Evolutionary conservation across 2,888 invertebrate genomes (phyloP).

Genomic region (Caenorhabditis macrosperma): DNA sequence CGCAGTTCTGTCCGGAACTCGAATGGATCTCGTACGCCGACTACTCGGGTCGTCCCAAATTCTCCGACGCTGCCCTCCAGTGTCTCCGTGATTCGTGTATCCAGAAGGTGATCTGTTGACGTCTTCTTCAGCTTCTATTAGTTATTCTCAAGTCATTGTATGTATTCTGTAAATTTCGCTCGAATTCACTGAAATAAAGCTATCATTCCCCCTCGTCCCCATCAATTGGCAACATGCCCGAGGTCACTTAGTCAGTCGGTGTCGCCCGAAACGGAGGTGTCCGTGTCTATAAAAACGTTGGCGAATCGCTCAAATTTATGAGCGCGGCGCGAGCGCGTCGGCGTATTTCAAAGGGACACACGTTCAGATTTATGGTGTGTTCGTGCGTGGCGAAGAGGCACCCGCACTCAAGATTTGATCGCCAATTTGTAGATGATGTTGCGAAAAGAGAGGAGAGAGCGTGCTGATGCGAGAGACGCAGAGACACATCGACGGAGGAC

Average conservation of each 20-base stretch:
- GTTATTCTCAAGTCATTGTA: not conserved
- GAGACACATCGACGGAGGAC: slow-evolving; percentile 22
- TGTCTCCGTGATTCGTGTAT: slow-evolving; percentile 77
- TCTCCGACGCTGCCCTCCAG: slow-evolving; percentile 77
- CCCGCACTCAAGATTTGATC: slow-evolving; percentile 43
- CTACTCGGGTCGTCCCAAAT: slow-evolving; percentile 78
- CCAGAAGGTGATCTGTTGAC: slow-evolving; percentile 79
- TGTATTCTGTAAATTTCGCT: not conserved
- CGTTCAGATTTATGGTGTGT: slow-evolving; percentile 55
- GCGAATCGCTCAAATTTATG: slow-evolving; percentile 44
- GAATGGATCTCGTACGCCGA: slow-evolving; percentile 80
- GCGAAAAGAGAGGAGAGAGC: slow-evolving; percentile 25
- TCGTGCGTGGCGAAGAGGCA: slow-evolving; percentile 11
- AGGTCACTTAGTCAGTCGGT: slow-evolving; percentile 22
- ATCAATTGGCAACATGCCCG: slow-evolving; percentile 20
- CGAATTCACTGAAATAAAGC: not conserved
- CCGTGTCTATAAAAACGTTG: slow-evolving; percentile 46
- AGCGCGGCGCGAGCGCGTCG: slow-evolving; percentile 37
- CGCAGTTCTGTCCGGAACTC: slow-evolving; percentile 78
- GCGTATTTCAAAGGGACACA: slow-evolving; percentile 48
- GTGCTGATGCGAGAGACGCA: not conserved
- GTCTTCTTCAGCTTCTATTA: not conserved
- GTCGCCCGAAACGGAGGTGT: slow-evolving; percentile 3
- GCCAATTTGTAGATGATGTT: slow-evolving; percentile 42
- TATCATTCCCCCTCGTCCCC: slow-evolving; percentile 1